A percentile compares a stretch with the other conserved stretches of the same genome.
phyloP scores from a whole-genome alignment of 2,888 invertebrate genomes.

The Sinohyriopsis cumingii region DNA sequence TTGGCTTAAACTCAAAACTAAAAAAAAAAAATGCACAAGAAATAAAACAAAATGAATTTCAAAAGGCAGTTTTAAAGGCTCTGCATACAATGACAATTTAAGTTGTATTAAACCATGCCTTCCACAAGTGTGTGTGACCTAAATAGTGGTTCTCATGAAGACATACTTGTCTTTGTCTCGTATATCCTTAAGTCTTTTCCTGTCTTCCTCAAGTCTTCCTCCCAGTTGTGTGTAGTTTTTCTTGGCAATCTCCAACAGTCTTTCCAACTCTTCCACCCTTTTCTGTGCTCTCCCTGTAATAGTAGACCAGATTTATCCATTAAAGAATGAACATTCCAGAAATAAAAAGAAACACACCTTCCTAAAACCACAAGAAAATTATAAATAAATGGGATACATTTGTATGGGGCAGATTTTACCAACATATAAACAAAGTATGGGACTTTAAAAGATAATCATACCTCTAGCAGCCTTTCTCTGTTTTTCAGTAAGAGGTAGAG shows the following conservation, averaged over 20 bases:
- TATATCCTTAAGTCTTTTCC: constrained; percentile 56
- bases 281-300: constrained; percentile 66
- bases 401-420: background rate
- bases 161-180: constrained; percentile 64
- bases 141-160: background rate
- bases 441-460: constrained; percentile 16
- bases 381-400: background rate
- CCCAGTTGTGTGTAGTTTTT: constrained; percentile 71
- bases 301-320: background rate
- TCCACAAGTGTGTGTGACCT: no score
- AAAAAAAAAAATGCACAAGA: no score
- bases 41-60: no score
- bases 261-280: constrained; percentile 68
- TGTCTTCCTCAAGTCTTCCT: constrained; percentile 68
- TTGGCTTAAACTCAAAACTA: no score
- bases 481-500: constrained; percentile 49
- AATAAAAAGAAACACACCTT: background rate
- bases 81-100: no score
- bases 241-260: constrained; percentile 68
- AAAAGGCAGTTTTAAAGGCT: no score
- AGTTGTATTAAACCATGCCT: no score
- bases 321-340: background rate
- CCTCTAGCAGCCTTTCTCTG: constrained; percentile 61
- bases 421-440: background rate
- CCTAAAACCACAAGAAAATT: background rate